These are phyloP conservation scores for Progne subis DNA, from an alignment of 2,113 vertebrate species.

Conservation along the genomic window DNA sequence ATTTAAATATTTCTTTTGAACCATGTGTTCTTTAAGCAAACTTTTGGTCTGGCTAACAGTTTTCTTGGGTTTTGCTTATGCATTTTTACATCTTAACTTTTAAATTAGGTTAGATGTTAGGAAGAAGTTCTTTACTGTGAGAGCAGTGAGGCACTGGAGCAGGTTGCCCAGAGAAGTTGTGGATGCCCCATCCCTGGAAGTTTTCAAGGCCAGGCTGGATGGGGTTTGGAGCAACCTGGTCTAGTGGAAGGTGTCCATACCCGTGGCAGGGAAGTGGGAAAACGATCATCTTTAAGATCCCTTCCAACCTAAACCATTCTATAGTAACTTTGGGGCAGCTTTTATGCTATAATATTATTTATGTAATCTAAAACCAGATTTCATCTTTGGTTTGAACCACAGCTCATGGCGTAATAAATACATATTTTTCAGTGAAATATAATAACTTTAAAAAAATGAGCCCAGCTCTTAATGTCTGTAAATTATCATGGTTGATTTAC, in stretches of 20 bases:
- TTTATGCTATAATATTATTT: not conserved
- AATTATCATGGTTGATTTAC: not conserved
- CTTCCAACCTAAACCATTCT: not conserved
- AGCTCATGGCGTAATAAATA: not conserved
- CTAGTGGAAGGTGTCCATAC: not conserved
- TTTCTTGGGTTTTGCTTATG: not conserved
- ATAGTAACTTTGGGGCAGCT: not conserved
- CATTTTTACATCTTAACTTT: not conserved
- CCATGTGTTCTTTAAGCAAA: not conserved
- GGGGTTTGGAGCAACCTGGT: not conserved
- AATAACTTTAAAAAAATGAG: not conserved
- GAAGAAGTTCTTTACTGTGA: not conserved
- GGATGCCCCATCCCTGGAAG: not conserved
- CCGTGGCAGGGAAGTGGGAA: not conserved
- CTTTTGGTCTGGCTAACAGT: not conserved
- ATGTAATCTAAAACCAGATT: not conserved
- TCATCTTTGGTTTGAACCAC: not conserved
- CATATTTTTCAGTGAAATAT: not conserved
- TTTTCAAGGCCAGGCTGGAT: not conserved
- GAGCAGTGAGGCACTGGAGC: not conserved
- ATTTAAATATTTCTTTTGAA: not conserved
- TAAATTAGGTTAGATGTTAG: not conserved
- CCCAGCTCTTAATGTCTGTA: not conserved
- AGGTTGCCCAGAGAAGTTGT: not conserved
- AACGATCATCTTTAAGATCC: not conserved